Evolutionary conservation across 2,888 invertebrate genomes (phyloP).

Genomic region (Xanthorhoe designata): DNA sequence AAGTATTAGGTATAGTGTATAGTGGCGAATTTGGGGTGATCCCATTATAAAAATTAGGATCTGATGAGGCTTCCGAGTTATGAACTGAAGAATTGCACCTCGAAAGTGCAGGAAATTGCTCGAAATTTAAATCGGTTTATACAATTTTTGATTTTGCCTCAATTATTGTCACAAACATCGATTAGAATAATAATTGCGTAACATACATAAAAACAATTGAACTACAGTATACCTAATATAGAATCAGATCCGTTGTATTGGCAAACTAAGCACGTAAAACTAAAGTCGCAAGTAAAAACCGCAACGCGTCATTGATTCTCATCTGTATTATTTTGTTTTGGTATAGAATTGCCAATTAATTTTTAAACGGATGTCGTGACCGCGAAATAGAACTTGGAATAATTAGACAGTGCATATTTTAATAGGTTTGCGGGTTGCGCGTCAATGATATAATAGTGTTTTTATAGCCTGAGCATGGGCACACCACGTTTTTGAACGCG

Average conservation of each 20-base stretch:
- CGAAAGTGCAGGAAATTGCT: no score
- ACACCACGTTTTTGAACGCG: no score
- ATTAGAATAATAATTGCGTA: not conserved
- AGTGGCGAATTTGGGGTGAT: no score
- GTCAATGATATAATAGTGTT: not conserved
- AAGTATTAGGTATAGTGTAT: no score
- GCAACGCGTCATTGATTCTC: slow-evolving; percentile 38
- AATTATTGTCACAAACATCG: no score
- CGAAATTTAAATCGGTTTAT: no score
- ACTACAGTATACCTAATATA: slow-evolving; percentile 2
- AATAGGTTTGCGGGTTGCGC: slow-evolving; percentile 1
- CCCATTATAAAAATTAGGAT: no score
- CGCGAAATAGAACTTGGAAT: slow-evolving; percentile 14
- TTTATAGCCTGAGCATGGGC: not conserved
- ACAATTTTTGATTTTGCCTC: no score
- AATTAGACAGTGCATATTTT: slow-evolving; percentile 10
- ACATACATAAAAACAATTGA: not conserved
- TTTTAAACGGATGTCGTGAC: slow-evolving; percentile 26
- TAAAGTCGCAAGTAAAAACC: slow-evolving; percentile 35
- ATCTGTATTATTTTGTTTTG: slow-evolving; percentile 27
- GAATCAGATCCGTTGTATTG: slow-evolving; percentile 27
- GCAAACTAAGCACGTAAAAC: slow-evolving; percentile 37
- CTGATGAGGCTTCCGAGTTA: no score
- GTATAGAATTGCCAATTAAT: slow-evolving; percentile 27
- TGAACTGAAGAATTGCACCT: no score